A percentile compares a stretch with the other conserved stretches of the same genome.
phyloP scores from a whole-genome alignment of 1,140 invertebrate species.

The Drosophila rufa region DNA sequence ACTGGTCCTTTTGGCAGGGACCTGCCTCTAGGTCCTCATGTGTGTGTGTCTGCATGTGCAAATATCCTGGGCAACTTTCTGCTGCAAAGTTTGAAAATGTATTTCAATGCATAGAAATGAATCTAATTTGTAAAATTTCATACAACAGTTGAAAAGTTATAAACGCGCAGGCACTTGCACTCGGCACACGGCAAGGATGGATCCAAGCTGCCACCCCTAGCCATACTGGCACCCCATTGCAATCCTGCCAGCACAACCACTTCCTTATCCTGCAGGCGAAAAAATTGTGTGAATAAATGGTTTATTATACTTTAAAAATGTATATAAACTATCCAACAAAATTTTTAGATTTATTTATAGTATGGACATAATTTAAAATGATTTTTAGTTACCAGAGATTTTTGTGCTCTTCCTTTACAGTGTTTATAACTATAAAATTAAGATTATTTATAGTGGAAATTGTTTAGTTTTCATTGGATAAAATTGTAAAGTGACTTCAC shows the following conservation, averaged over 20 bases:
- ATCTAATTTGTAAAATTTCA: slow-evolving; percentile 84
- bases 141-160: slow-evolving; percentile 84
- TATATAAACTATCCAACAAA: not conserved
- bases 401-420: no score
- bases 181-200: slow-evolving; percentile 63
- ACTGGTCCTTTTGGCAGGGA: slow-evolving; percentile 40
- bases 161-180: slow-evolving; percentile 81
- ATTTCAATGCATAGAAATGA: slow-evolving; percentile 84
- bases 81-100: slow-evolving; percentile 82
- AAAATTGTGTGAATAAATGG: not conserved
- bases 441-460: not conserved
- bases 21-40: slow-evolving; percentile 29
- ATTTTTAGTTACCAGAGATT: not conserved
- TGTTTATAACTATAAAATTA: no score
- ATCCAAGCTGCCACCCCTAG: slow-evolving; percentile 1
- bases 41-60: slow-evolving; percentile 41
- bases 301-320: not conserved
- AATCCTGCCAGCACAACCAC: slow-evolving; percentile 20
- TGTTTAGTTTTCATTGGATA: not conserved
- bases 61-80: slow-evolving; percentile 78
- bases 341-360: not conserved
- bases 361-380: no score
- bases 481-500: not conserved
- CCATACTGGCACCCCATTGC: slow-evolving; percentile 14
- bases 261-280: slow-evolving; percentile 15